Evolutionary conservation across 92 coral and sea anemone genomes (phyloP).

Genomic region (Scolanthus callimorphus): DNA sequence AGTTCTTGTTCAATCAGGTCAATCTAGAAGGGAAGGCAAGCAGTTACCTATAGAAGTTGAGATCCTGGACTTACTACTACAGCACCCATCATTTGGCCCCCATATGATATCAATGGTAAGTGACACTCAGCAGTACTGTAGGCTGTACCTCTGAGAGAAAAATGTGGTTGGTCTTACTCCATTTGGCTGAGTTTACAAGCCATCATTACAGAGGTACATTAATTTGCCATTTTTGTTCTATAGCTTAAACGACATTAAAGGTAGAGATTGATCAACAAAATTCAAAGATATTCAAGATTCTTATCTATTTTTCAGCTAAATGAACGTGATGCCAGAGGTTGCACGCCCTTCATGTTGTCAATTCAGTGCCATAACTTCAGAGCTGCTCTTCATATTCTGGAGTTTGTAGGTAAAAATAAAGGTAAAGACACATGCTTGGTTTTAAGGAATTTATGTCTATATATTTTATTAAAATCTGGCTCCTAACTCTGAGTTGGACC

Average conservation of each 20-base stretch:
- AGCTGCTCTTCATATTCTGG: slow-evolving; percentile 72
- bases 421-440: too few species aligned
- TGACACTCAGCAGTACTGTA: too few species aligned
- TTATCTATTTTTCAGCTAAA: slow-evolving; percentile 38
- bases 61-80: slow-evolving; percentile 51
- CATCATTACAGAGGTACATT: too few species aligned
- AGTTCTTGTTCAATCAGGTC: neutral
- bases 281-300: neutral
- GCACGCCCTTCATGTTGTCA: slow-evolving; percentile 88
- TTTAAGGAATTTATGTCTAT: too few species aligned
- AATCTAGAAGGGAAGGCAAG: neutral
- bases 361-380: slow-evolving; percentile 81
- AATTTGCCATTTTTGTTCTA: too few species aligned
- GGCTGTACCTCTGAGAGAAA: too few species aligned
- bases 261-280: too few species aligned
- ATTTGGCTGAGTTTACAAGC: too few species aligned
- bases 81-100: slow-evolving; percentile 40
- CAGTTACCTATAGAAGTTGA: slow-evolving; percentile 40
- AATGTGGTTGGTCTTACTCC: too few species aligned
- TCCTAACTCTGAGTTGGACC: too few species aligned
- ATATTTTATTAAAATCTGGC: too few species aligned
- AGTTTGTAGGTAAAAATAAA: slow-evolving; percentile 60
- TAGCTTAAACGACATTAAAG: too few species aligned
- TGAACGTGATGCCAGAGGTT: slow-evolving; percentile 76
- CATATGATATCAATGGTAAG: slow-evolving; percentile 78